These are phyloP conservation scores for Orius laevigatus DNA, from an alignment of 1,140 invertebrate species.

Conservation along the genomic window DNA sequence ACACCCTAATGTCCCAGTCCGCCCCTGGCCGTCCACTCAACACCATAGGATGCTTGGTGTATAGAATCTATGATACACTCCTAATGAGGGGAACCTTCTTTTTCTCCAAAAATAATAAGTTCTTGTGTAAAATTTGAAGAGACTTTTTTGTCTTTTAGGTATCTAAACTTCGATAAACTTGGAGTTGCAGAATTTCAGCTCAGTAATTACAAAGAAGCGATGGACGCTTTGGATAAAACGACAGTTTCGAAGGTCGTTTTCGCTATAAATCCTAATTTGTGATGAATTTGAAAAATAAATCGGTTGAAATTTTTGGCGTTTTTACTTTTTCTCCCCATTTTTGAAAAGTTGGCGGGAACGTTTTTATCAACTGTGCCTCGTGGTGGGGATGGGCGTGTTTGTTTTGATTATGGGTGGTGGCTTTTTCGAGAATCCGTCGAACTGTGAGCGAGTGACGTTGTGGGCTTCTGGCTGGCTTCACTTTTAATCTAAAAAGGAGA, in stretches of 20 bases:
- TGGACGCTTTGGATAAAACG: constrained; percentile 37
- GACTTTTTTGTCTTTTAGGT: constrained; percentile 29
- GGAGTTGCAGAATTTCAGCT: constrained; percentile 42
- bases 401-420: no score
- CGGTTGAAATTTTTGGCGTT: constrained; percentile 17
- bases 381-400: no score
- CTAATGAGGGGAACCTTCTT: neutral
- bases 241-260: constrained; percentile 47
- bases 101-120: neutral
- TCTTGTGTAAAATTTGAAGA: no score
- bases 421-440: no score
- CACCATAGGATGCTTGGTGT: neutral
- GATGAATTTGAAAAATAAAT: neutral
- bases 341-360: no score
- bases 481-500: no score
- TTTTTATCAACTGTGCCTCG: no score
- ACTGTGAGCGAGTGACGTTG: no score
- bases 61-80: neutral
- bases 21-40: no score
- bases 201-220: constrained; percentile 37
- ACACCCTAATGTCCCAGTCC: no score
- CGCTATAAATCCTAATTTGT: constrained; percentile 7
- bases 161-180: constrained; percentile 42
- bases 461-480: no score
- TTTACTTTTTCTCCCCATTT: no score